Evolutionary conservation across 2,888 invertebrate species (phyloP).

Genomic region (Melieria picta): DNA sequence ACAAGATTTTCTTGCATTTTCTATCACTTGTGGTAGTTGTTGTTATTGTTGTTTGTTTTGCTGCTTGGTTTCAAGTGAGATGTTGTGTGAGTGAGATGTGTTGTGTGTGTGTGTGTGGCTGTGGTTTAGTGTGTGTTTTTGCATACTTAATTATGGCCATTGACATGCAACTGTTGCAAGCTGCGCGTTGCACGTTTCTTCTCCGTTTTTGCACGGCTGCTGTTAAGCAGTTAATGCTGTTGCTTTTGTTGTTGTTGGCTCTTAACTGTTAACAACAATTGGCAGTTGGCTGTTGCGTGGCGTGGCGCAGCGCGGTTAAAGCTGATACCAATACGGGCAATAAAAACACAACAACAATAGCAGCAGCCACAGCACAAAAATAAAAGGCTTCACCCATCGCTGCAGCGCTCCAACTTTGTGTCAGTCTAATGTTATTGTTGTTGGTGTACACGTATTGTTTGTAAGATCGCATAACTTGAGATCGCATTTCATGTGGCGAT

Average conservation of each 20-base stretch:
- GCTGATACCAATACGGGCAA: not conserved
- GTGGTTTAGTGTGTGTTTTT: conserved; percentile 40
- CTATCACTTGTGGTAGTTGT: too few species aligned
- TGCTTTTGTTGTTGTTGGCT: not conserved
- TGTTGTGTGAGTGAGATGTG: not conserved
- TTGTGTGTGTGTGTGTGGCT: not conserved
- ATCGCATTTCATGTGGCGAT: conserved; percentile 1
- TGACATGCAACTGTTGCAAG: conserved; percentile 57
- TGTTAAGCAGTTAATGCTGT: conserved; percentile 17
- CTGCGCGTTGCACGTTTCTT: not conserved
- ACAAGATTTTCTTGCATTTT: not conserved
- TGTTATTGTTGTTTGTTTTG: not conserved
- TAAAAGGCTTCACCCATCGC: conserved; percentile 4
- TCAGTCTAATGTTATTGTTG: not conserved
- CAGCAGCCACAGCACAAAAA: not conserved
- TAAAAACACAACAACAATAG: not conserved
- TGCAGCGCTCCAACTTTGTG: not conserved
- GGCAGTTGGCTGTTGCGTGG: not conserved
- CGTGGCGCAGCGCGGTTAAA: not conserved
- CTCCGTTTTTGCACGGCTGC: not conserved
- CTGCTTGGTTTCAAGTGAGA: not conserved
- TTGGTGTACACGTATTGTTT: too few species aligned
- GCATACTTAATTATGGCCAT: conserved; percentile 59
- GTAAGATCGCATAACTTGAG: conserved; percentile 1
- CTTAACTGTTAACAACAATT: conserved; percentile 2